phyloP scores from a whole-genome alignment of 92 coral and sea anemone genomes.

The Anthopleura xanthogrammica region DNA sequence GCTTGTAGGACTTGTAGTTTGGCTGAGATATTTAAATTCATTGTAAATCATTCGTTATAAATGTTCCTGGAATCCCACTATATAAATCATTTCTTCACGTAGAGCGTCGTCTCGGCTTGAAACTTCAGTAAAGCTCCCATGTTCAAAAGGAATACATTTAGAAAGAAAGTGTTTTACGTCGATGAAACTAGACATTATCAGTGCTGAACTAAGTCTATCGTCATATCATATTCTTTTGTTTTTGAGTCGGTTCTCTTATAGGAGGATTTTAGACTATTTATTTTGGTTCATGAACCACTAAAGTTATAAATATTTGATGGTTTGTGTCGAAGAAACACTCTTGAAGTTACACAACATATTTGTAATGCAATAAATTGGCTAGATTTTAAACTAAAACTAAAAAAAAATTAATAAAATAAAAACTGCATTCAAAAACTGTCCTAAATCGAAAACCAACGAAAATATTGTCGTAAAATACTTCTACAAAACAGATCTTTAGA shows the following conservation, averaged over 20 bases:
- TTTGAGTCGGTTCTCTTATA: background rate
- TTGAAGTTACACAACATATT: background rate
- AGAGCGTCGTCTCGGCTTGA: background rate
- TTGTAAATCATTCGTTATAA: constrained; percentile 17
- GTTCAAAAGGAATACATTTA: background rate
- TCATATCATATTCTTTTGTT: background rate
- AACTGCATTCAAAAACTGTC: too few relatives aligned
- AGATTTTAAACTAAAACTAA: background rate
- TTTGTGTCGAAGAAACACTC: constrained; percentile 12
- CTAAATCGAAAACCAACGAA: too few relatives aligned
- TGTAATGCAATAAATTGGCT: background rate
- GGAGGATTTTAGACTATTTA: background rate
- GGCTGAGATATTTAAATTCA: constrained; percentile 67
- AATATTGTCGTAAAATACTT: too few relatives aligned
- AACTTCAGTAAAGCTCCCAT: background rate
- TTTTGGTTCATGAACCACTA: background rate
- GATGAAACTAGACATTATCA: background rate
- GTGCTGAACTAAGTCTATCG: background rate
- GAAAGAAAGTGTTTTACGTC: background rate
- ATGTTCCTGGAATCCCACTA: background rate
- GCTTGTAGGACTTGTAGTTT: constrained; percentile 78
- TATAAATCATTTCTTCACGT: background rate
- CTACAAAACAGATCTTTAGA: too few relatives aligned
- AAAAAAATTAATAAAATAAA: background rate
- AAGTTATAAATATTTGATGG: constrained; percentile 47